phyloP scores from a whole-genome alignment of 2,888 invertebrate species.

The Lissonota sp. region DNA sequence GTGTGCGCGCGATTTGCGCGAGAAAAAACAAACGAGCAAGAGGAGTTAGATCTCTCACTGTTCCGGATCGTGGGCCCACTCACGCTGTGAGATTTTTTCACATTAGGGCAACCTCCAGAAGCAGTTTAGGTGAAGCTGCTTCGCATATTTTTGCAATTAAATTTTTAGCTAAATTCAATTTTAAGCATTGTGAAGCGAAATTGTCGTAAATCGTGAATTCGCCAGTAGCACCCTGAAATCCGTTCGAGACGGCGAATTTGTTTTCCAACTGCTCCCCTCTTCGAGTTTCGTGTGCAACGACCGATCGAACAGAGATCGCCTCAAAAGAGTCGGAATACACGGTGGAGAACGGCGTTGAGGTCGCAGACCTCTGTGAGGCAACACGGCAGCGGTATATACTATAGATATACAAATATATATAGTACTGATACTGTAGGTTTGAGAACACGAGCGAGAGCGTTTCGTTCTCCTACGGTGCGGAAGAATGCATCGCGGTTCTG shows the following conservation, averaged over 20 bases:
- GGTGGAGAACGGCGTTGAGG: constrained; percentile 52
- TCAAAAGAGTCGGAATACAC: too few species aligned
- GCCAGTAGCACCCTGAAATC: too few species aligned
- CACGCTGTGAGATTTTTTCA: background rate
- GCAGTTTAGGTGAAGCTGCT: too few species aligned
- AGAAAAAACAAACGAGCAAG: background rate
- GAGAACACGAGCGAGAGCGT: constrained; percentile 57
- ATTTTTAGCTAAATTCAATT: too few species aligned
- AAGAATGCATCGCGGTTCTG: constrained; percentile 48
- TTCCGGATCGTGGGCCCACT: background rate
- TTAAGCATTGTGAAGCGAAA: too few species aligned
- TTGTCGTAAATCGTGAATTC: too few species aligned
- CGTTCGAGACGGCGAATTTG: too few species aligned
- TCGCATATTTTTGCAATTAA: too few species aligned
- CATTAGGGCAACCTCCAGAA: constrained; percentile 19
- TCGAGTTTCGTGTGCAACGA: too few species aligned
- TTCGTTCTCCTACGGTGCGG: constrained; percentile 56
- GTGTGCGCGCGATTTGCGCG: constrained; percentile 30
- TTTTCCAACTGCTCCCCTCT: too few species aligned
- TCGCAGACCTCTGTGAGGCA: constrained; percentile 58
- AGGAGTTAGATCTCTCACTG: background rate
- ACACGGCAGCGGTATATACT: constrained; percentile 43
- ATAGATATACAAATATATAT: background rate
- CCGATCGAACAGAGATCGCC: too few species aligned
- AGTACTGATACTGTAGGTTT: too few species aligned